Evolutionary conservation across 2,797 vertebrate species (phyloP).

Genomic region (Vireo griseus): DNA sequence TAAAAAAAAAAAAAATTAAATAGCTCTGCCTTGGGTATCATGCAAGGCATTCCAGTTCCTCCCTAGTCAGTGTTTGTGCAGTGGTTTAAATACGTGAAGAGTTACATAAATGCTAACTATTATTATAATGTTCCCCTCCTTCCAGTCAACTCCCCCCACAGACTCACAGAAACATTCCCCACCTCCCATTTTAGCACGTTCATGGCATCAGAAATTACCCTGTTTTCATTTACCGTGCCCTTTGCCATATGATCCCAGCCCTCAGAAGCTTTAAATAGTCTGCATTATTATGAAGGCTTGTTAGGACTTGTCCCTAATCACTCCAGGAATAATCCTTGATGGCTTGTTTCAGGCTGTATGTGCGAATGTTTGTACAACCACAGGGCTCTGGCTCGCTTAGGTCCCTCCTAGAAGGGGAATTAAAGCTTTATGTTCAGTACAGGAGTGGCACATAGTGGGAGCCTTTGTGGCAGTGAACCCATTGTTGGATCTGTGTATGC

Average conservation of each 20-base stretch:
- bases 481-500: neutral
- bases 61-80: neutral
- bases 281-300: constrained; percentile 63
- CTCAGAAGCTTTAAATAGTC: constrained; percentile 67
- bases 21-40: neutral
- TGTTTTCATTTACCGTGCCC: constrained; percentile 58
- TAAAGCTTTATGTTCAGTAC: neutral
- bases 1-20: neutral
- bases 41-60: constrained; percentile 29
- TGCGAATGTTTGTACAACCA: constrained; percentile 14
- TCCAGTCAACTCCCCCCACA: constrained; percentile 22
- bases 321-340: constrained; percentile 67
- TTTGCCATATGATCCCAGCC: constrained; percentile 60
- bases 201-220: constrained; percentile 50
- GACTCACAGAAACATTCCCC: constrained; percentile 41
- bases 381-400: neutral
- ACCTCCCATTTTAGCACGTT: constrained; percentile 43
- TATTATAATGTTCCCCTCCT: constrained; percentile 53
- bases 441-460: neutral
- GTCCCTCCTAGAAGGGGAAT: neutral
- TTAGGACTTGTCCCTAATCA: constrained; percentile 67
- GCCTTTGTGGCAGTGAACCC: neutral
- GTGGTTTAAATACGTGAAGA: constrained; percentile 24
- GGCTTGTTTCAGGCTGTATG: constrained; percentile 10
- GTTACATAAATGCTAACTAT: constrained; percentile 53